Percentiles rank a stretch among this genome's conserved stretches.
Conservation (phyloP, 2,888 invertebrate species). For the Mythimna albipuncta region DNA sequence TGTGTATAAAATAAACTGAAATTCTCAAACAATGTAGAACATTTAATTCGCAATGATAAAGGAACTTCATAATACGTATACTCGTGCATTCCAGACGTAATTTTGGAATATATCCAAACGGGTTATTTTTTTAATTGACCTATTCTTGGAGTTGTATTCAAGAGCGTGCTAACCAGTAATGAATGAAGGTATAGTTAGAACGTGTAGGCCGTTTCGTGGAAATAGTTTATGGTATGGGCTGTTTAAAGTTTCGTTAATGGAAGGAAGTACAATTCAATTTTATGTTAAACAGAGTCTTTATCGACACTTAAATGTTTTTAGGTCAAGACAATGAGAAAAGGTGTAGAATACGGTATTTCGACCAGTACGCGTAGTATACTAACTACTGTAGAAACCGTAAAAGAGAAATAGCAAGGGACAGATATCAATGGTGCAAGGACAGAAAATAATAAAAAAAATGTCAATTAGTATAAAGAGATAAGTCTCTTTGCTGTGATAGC, state of each 20-base stretch:
- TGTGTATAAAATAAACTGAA: slow-evolving; percentile 12
- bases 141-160: slow-evolving; percentile 75
- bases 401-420: neutral
- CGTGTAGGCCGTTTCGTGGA: slow-evolving; percentile 52
- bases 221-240: slow-evolving; percentile 6
- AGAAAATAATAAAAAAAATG: too few relatives aligned
- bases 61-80: slow-evolving; percentile 25
- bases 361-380: neutral
- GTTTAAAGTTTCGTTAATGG: slow-evolving; percentile 37
- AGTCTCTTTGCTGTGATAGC: too few relatives aligned
- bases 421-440: too few relatives aligned
- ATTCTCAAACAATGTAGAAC: slow-evolving; percentile 16
- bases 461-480: too few relatives aligned
- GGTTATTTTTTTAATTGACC: slow-evolving; percentile 70
- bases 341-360: neutral
- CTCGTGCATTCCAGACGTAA: slow-evolving; percentile 62
- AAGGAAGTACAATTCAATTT: slow-evolving; percentile 39
- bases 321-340: neutral
- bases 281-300: slow-evolving; percentile 14
- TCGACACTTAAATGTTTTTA: neutral
- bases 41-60: slow-evolving; percentile 30
- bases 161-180: slow-evolving; percentile 59
- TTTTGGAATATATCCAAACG: slow-evolving; percentile 76
- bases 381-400: neutral
- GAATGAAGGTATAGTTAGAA: slow-evolving; percentile 64